Percentiles rank a stretch among this genome's conserved stretches.
These are phyloP conservation scores for Antechinus flavipes DNA, from an alignment of 2,113 vertebrate genomes.

Conservation along the genomic window DNA sequence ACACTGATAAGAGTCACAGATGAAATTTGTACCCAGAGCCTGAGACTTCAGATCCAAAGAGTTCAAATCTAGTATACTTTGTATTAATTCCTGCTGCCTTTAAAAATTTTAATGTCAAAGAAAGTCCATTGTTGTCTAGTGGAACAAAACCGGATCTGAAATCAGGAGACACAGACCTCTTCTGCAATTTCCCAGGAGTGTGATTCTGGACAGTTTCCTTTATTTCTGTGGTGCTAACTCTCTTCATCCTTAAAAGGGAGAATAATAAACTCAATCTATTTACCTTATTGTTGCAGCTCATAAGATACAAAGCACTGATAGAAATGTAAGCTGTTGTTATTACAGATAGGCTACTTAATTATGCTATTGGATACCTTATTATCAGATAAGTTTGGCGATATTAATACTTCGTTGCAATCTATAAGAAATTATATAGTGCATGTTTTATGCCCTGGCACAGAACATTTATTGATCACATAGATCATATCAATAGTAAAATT, in stretches of 20 bases:
- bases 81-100: not conserved
- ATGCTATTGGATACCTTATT: not conserved
- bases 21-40: not conserved
- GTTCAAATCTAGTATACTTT: not conserved
- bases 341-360: constrained; percentile 11
- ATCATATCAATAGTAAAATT: not conserved
- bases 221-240: not conserved
- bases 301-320: not conserved
- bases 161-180: not conserved
- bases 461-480: not conserved
- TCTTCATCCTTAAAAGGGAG: not conserved
- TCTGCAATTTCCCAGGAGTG: not conserved
- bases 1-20: not conserved
- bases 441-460: not conserved
- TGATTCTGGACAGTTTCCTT: not conserved
- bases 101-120: not conserved
- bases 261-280: not conserved
- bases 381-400: not conserved
- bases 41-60: not conserved
- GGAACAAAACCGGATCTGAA: not conserved
- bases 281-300: not conserved
- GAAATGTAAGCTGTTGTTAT: not conserved
- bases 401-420: constrained; percentile 38
- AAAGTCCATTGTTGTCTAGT: not conserved
- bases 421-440: not conserved